Evolutionary conservation across 2,113 vertebrate species (phyloP).

Genomic region (Machaerirhynchus nigripectus): DNA sequence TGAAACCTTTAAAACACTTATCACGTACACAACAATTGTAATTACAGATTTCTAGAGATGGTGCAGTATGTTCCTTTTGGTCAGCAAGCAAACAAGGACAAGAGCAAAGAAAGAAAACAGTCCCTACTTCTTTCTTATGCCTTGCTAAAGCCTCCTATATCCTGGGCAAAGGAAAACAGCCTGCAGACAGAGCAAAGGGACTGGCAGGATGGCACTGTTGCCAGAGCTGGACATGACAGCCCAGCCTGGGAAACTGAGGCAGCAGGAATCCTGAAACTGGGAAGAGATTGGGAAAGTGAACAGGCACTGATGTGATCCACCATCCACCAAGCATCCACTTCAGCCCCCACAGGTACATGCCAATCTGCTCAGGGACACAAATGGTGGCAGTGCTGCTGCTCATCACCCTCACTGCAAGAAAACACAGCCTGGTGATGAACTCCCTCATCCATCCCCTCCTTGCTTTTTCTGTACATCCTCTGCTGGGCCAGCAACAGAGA

Average conservation of each 20-base stretch:
- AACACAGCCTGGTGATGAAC: neutral
- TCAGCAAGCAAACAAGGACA: neutral
- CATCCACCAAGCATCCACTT: neutral
- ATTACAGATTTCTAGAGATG: neutral
- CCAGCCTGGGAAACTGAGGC: neutral
- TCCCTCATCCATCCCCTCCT: neutral
- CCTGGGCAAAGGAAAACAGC: neutral
- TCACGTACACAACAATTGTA: neutral
- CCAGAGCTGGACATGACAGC: accelerated
- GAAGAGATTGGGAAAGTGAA: neutral
- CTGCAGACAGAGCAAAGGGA: neutral
- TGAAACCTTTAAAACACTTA: neutral
- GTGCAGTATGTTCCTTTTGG: neutral
- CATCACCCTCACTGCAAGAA: neutral
- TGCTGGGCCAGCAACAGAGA: neutral
- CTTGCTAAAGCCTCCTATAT: neutral
- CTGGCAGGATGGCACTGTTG: accelerated
- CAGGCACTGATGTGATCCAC: neutral
- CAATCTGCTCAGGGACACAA: neutral
- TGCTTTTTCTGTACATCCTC: neutral
- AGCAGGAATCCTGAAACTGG: neutral
- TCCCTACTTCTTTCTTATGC: neutral
- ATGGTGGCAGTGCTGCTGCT: neutral
- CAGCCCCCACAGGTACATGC: accelerated
- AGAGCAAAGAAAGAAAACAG: neutral